A percentile compares a stretch with the other conserved stretches of the same genome.
phyloP scores from a whole-genome alignment of 2,113 vertebrate genomes.

The Melanerpes formicivorus region DNA sequence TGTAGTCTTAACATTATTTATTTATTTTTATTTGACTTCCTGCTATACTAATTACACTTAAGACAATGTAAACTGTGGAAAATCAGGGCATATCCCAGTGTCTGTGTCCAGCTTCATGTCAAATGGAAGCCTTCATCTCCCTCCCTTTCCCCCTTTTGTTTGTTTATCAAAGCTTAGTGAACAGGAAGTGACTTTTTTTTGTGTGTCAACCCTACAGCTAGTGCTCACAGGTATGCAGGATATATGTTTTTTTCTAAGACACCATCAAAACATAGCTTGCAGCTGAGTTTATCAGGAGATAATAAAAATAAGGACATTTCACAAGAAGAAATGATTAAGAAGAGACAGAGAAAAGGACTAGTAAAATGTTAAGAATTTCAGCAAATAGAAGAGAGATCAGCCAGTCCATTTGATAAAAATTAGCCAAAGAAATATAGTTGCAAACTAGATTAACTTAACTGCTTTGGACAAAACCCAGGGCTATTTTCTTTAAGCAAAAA shows the following conservation, averaged over 20 bases:
- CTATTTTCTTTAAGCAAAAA: neutral
- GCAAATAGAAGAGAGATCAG: neutral
- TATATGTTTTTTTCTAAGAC: neutral
- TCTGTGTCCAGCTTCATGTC: neutral
- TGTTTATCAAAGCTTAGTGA: neutral
- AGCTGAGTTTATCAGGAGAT: neutral
- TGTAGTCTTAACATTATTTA: neutral
- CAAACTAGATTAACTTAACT: neutral
- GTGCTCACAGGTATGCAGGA: neutral
- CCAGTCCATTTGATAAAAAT: neutral
- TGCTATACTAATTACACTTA: neutral
- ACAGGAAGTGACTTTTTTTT: neutral
- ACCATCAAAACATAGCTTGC: neutral
- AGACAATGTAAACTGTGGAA: neutral
- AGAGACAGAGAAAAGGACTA: neutral
- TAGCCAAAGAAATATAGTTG: neutral
- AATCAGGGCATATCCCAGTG: fast-evolving
- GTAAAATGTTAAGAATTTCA: neutral
- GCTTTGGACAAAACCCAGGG: neutral
- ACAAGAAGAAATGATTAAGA: neutral
- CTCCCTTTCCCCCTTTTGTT: neutral
- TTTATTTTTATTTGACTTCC: neutral
- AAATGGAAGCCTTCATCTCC: neutral
- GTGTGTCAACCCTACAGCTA: neutral
- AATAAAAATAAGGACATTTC: neutral